Percentiles rank a stretch among this genome's conserved stretches.
These are phyloP conservation scores for Dendrocopos noguchii DNA, from an alignment of 2,113 vertebrate genomes.

Conservation along the genomic window DNA sequence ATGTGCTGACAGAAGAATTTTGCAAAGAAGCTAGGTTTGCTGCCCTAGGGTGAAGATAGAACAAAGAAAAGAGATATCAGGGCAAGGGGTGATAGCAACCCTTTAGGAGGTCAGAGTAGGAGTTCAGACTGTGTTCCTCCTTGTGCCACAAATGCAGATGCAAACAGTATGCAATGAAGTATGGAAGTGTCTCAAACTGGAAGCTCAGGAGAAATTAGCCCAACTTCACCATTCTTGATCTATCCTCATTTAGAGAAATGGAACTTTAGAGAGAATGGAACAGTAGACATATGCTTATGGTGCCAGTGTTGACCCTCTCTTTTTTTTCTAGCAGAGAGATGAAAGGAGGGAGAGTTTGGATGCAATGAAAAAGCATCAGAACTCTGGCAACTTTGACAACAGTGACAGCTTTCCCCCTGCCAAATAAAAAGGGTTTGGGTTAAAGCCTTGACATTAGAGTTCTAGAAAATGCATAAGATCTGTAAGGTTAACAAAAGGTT, in stretches of 20 bases:
- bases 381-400: neutral
- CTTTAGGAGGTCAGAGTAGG: neutral
- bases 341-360: neutral
- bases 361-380: neutral
- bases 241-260: neutral
- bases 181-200: neutral
- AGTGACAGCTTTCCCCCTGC: neutral
- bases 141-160: neutral
- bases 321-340: neutral
- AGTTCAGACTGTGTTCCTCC: neutral
- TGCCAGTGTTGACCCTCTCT: neutral
- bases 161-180: neutral
- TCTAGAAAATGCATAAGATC: neutral
- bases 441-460: neutral
- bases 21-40: neutral
- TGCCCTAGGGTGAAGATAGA: neutral
- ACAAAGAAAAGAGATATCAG: neutral
- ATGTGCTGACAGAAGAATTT: neutral
- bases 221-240: neutral
- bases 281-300: neutral
- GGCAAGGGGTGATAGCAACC: neutral
- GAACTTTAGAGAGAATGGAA: too few species aligned
- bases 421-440: neutral
- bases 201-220: neutral
- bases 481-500: neutral